These are phyloP conservation scores for Drosophila santomea DNA, from an alignment of 1,140 invertebrate species.

Conservation along the genomic window DNA sequence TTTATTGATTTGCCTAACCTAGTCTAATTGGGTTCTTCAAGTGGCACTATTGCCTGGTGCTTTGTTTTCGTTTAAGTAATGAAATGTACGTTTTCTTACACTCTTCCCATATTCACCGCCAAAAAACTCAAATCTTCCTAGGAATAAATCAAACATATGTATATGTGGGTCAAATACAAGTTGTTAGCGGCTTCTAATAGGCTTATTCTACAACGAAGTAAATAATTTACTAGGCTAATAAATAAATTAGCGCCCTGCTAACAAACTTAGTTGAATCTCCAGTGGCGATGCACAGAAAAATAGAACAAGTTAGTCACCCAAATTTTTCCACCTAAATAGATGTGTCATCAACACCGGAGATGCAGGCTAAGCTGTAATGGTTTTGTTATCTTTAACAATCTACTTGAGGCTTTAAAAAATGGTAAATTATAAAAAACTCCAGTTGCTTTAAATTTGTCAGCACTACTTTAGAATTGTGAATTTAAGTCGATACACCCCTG, in stretches of 20 bases:
- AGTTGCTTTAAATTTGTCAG: background rate
- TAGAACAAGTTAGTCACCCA: background rate
- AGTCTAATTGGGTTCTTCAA: background rate
- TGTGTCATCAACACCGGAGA: background rate
- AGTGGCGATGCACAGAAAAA: background rate
- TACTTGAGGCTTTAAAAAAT: no score
- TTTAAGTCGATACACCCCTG: conserved; percentile 3
- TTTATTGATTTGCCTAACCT: background rate
- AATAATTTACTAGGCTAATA: background rate
- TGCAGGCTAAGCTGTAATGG: no score
- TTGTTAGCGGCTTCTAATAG: no score
- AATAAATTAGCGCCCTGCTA: background rate
- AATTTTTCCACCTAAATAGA: background rate
- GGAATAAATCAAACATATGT: no score
- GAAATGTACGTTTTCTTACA: background rate
- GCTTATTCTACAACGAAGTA: no score
- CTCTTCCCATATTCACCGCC: no score
- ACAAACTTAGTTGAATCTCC: background rate
- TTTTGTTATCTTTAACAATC: no score
- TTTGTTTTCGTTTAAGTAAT: no score
- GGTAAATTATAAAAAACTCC: background rate
- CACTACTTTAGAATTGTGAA: no score
- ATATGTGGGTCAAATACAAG: no score
- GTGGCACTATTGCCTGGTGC: background rate
- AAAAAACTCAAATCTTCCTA: no score